A percentile compares a stretch with the other conserved stretches of the same genome.
Conservation (phyloP, 1,140 invertebrate genomes). For the Cydia amplana region DNA sequence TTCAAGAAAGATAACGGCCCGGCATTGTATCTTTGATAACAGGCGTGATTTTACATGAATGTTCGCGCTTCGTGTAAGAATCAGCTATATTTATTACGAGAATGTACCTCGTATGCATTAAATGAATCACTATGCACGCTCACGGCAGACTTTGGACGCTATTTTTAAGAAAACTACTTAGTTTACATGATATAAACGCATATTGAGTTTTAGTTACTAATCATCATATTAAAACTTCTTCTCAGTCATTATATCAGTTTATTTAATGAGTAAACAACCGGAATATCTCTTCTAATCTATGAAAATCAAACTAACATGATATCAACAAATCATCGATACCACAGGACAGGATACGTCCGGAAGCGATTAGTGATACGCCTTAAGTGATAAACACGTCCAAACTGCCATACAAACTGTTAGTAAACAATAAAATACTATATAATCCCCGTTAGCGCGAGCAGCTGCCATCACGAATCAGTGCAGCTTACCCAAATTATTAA, state of each 20-base stretch:
- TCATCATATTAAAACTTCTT: neutral
- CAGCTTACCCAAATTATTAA: conserved; percentile 77
- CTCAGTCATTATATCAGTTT: neutral
- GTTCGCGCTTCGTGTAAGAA: neutral
- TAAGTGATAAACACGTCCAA: conserved; percentile 31
- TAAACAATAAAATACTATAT: conserved; percentile 55
- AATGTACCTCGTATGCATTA: neutral
- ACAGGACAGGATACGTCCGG: neutral
- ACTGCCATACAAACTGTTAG: conserved; percentile 44
- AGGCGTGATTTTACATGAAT: neutral
- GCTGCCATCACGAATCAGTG: conserved; percentile 72
- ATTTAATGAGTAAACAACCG: neutral
- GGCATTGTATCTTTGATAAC: neutral
- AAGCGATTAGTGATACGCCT: conserved; percentile 14
- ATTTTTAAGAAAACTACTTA: neutral
- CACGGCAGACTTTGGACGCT: neutral
- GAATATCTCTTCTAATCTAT: neutral
- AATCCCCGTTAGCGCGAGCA: conserved; percentile 66
- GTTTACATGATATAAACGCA: neutral
- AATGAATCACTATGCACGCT: neutral
- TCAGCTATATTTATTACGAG: neutral
- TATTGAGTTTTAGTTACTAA: neutral
- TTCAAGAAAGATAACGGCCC: conserved; percentile 2
- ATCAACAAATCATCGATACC: neutral
- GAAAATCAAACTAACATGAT: neutral